phyloP scores from a whole-genome alignment of 2,797 vertebrate genomes.

The Cuniculus paca region DNA sequence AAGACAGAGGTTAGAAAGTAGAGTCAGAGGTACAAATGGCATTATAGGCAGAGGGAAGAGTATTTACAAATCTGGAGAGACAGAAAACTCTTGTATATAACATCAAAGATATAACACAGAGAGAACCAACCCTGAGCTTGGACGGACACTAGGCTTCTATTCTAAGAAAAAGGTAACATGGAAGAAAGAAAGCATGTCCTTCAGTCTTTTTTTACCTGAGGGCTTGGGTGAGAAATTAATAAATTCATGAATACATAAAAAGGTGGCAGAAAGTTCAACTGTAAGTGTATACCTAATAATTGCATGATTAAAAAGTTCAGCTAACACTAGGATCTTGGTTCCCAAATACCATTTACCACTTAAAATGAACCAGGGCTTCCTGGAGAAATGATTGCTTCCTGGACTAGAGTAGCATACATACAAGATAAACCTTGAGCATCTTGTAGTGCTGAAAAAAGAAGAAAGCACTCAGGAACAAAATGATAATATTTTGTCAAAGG shows the following conservation, averaged over 20 bases:
- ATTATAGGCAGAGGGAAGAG: background rate
- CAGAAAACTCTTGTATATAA: background rate
- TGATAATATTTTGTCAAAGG: background rate
- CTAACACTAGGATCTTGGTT: background rate
- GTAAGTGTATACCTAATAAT: background rate
- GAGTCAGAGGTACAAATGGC: background rate
- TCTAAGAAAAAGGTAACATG: background rate
- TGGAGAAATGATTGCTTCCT: background rate
- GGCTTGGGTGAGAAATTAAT: background rate
- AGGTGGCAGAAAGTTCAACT: background rate
- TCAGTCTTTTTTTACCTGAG: background rate
- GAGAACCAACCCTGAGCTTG: background rate
- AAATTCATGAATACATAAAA: background rate
- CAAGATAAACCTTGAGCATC: background rate
- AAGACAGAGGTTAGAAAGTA: background rate
- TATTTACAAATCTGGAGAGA: background rate
- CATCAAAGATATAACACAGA: background rate
- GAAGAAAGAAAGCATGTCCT: background rate
- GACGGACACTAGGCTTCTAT: background rate
- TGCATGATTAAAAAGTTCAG: background rate
- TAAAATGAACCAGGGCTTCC: background rate
- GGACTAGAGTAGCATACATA: background rate
- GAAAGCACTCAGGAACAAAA: background rate
- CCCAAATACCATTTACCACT: background rate
- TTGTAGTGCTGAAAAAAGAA: background rate